Evolutionary conservation across 1,140 invertebrate genomes (phyloP).

Genomic region (Magallana gigas): DNA sequence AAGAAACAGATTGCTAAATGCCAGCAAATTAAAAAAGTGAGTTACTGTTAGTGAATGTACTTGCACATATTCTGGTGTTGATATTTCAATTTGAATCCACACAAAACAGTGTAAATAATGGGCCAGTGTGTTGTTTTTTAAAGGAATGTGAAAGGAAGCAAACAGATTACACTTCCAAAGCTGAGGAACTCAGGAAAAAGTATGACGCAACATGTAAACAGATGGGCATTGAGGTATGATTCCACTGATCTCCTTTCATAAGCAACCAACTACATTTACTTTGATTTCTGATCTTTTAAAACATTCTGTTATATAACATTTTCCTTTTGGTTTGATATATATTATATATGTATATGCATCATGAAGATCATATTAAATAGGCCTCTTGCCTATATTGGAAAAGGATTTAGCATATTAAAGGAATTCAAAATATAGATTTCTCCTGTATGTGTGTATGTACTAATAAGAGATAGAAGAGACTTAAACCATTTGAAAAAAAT

Average conservation of each 20-base stretch:
- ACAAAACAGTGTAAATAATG: too few species aligned
- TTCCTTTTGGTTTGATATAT: not conserved
- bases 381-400: too few species aligned
- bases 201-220: conserved; percentile 89
- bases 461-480: too few species aligned
- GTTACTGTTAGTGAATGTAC: not conserved
- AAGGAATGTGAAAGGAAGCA: conserved; percentile 91
- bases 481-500: too few species aligned
- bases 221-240: conserved; percentile 84
- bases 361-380: too few species aligned
- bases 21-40: conserved; percentile 81
- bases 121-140: not conserved
- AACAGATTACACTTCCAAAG: conserved; percentile 88
- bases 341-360: too few species aligned
- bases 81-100: too few species aligned
- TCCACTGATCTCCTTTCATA: not conserved
- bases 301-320: not conserved
- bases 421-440: too few species aligned
- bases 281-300: not conserved
- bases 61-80: too few species aligned
- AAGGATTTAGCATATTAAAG: too few species aligned
- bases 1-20: conserved; percentile 93
- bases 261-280: not conserved
- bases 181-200: conserved; percentile 87
- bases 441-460: too few species aligned